Evolutionary conservation across 1,140 invertebrate genomes (phyloP), one percentile per base, ranked within the genome.

Genomic region (Bombus consobrinus): DNA sequence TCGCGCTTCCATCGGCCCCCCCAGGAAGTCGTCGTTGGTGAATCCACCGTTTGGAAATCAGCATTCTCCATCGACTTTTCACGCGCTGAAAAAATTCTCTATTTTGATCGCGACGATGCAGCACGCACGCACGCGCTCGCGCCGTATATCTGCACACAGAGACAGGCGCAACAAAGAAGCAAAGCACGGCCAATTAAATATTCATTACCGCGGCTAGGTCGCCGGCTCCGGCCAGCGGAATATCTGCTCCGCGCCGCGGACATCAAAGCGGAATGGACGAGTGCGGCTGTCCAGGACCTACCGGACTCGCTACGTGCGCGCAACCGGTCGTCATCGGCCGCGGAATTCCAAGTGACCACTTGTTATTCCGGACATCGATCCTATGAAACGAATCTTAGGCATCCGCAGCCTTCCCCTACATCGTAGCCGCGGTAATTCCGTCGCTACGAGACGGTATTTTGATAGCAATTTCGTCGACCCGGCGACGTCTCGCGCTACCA

Each of bases 221-320:
- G 78, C 6, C 79, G 75, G 66, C 53, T 74, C 37, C 28, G 84
- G 62, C 41, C 32, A 22, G 53, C 88, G 74, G 76, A 90, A 87
- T 78, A 87, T 53, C 47, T 22, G 47, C 47, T 22, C 18, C 18
- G 47, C 83, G 86, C 80, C 81, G 13, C 53, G 71, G 32, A 91
- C 90, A 89, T 91, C 90, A 91, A 91, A 91, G 89, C 87, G 82
- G 81, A 82, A 80, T 86, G 69, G 75, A 64, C 69, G 86, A 64
- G 75, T 69, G 83, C 57, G 80, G 81, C 32, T 66, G 74, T 68
- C 66, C 89, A 68, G 68, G 84, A 81, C 84, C 84, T 66, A 85
- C 84, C 79, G 79, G 84, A 0, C 78, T 75, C 69, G 83, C 57
- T 79, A 80, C 81, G 80, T 83, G 81, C 81, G 64, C 86, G 86